Base-by-base conservation (phyloP, 1,140 invertebrate genomes). In the Oppia nitens region DNA sequence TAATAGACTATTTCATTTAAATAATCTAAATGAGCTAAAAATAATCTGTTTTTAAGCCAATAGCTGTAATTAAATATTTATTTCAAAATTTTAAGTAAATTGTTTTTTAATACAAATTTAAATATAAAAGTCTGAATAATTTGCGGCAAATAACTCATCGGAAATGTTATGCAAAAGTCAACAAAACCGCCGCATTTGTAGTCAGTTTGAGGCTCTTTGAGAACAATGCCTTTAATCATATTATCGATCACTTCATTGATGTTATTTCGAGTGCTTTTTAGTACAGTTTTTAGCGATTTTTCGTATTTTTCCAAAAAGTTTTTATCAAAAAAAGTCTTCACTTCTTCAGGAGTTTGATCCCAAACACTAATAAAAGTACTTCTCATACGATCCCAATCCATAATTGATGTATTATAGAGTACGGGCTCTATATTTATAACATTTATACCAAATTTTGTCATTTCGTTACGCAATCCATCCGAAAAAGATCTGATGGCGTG, bases 401-500 rank as follows among this genome's bases (percentile, higher is more conserved):
- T 48, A 17, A 60, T 60, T 23, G 32, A 4, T 27, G 59, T 60
- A 12, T 21, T 6, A 48, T 60, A 60, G 23, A 60, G 27, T 25
- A 32, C 47, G 6, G 76, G 76, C 64, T 78, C 75, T 21, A 78
- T 72, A 0, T 70, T 68, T 17, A 72, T 68, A 1, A 77, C 75
- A 53, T 68, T 64, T 17, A 78, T 71, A 6, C 67, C 70, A 71
- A 72, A 76, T 56, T 75, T 75, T 57, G 68, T 69, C 73, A 78
- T 73, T 66, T 78, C 76, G 32, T 74, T 66, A 27, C 76, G 59
- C 2, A 78, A 66, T 12, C 70, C 76, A 63, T 78, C 75, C 17
- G 72, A 72, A 60, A 74, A 76, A 17, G 75, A 74, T 12, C 75
- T 69, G 14, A 74, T 65, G 1, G 73, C 75, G 67, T 74, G 71